phyloP scores from a whole-genome alignment of 2,113 vertebrate genomes.

The Telmatochromis brichardi region DNA sequence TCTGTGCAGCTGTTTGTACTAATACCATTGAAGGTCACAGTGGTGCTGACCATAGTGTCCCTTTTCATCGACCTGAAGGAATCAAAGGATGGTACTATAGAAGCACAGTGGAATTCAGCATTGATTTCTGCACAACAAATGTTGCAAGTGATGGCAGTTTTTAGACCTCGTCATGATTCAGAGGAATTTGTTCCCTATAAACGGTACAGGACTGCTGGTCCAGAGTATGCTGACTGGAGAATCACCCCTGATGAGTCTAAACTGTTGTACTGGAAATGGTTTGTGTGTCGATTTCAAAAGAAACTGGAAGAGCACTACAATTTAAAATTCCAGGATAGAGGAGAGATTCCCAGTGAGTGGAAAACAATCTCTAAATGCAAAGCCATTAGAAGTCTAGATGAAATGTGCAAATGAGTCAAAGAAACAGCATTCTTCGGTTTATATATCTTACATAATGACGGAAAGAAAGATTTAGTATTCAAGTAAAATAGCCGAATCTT shows the following conservation, averaged over 20 bases:
- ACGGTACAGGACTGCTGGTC: rapidly evolving
- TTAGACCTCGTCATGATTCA: rapidly evolving
- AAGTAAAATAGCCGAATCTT: neutral
- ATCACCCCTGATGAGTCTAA: neutral
- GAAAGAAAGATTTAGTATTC: neutral
- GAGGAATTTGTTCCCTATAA: neutral
- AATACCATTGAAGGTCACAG: neutral
- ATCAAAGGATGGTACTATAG: neutral
- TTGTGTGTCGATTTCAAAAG: neutral
- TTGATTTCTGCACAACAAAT: rapidly evolving
- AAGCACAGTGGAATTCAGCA: neutral
- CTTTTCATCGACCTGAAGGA: neutral
- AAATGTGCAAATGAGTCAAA: neutral
- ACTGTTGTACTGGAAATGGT: neutral
- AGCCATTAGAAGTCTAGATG: neutral
- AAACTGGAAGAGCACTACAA: neutral
- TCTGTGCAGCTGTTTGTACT: slow-evolving; percentile 3
- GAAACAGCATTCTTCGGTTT: neutral
- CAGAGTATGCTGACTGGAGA: neutral
- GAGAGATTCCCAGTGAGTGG: neutral
- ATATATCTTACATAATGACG: neutral
- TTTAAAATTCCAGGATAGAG: rapidly evolving
- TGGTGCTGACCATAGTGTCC: rapidly evolving
- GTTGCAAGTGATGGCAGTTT: rapidly evolving
- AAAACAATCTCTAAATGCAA: neutral